Conservation (phyloP, 1,140 invertebrate genomes). For the Drosophila pectinifera region DNA sequence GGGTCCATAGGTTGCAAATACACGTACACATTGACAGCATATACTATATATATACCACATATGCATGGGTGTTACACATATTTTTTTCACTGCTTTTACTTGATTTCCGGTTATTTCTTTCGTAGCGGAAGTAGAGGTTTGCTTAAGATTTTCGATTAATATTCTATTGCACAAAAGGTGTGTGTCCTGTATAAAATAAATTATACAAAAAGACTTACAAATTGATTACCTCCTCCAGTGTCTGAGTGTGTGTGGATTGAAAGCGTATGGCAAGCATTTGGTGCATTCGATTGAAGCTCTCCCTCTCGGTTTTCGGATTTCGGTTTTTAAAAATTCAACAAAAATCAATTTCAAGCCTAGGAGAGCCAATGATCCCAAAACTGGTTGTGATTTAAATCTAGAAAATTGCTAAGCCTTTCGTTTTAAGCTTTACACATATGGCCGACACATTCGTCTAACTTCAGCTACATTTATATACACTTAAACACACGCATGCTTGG, state of each 20-base stretch:
- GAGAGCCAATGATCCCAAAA: too few relatives aligned
- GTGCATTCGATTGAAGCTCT: conserved; percentile 27
- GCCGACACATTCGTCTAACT: conserved; percentile 36
- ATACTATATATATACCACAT: conserved; percentile 2
- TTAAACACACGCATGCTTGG: conserved; percentile 20
- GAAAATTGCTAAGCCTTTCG: not conserved
- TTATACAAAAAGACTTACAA: conserved; percentile 42
- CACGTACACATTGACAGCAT: conserved; percentile 36
- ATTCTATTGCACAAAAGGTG: conserved; percentile 39
- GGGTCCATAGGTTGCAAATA: conserved; percentile 73
- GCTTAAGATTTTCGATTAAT: conserved; percentile 20
- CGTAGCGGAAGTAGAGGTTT: conserved; percentile 22
- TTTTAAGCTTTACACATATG: conserved; percentile 20
- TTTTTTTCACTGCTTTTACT: conserved; percentile 29
- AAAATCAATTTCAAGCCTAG: not conserved
- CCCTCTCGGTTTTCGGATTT: too few relatives aligned
- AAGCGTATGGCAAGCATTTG: conserved; percentile 38
- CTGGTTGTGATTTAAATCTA: not conserved
- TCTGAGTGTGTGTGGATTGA: conserved; percentile 13
- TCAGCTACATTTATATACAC: conserved; percentile 37
- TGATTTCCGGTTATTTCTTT: conserved; percentile 16
- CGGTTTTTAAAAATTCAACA: too few relatives aligned
- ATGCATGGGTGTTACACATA: conserved; percentile 24
- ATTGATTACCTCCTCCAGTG: conserved; percentile 17
- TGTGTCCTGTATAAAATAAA: conserved; percentile 25